phyloP scores from a whole-genome alignment of 2,888 invertebrate genomes.

The Drosophila gaucha region DNA sequence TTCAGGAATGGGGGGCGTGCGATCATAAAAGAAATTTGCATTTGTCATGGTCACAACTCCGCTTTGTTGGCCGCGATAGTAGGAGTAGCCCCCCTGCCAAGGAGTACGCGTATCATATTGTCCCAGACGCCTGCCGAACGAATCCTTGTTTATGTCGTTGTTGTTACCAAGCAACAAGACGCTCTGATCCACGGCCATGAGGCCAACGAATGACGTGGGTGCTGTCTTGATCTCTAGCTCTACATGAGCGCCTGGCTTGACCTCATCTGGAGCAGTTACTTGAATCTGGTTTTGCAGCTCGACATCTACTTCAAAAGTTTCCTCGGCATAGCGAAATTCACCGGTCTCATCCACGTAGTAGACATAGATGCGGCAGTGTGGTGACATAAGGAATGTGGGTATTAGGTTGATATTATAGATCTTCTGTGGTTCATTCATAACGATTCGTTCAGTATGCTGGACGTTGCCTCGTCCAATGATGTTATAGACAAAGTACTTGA shows the following conservation, averaged over 20 bases:
- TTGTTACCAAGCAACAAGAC: conserved; percentile 90
- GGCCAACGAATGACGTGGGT: conserved; percentile 93
- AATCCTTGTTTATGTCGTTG: conserved; percentile 85
- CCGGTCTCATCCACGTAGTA: conserved; percentile 91
- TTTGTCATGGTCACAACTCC: conserved; percentile 83
- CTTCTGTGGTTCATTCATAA: conserved; percentile 84
- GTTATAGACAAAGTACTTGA: conserved; percentile 91
- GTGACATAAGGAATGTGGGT: conserved; percentile 91
- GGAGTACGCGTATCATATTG: conserved; percentile 86
- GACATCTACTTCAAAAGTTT: conserved; percentile 91
- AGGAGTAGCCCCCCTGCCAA: conserved; percentile 80
- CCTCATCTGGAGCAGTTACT: conserved; percentile 88
- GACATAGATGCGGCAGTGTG: conserved; percentile 92
- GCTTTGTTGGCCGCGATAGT: conserved; percentile 76
- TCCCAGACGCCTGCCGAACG: conserved; percentile 87
- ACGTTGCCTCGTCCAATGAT: conserved; percentile 94
- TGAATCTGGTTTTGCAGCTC: conserved; percentile 88
- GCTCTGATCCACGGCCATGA: conserved; percentile 95
- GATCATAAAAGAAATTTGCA: conserved; percentile 79
- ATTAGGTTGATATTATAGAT: conserved; percentile 88
- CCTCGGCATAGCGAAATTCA: conserved; percentile 93
- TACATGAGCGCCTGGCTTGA: conserved; percentile 91
- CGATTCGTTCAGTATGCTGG: conserved; percentile 89
- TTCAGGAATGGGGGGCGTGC: conserved; percentile 58
- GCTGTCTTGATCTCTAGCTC: conserved; percentile 92